phyloP scores from a whole-genome alignment of 2,113 vertebrate genomes.

The Antidorcas marsupialis region DNA sequence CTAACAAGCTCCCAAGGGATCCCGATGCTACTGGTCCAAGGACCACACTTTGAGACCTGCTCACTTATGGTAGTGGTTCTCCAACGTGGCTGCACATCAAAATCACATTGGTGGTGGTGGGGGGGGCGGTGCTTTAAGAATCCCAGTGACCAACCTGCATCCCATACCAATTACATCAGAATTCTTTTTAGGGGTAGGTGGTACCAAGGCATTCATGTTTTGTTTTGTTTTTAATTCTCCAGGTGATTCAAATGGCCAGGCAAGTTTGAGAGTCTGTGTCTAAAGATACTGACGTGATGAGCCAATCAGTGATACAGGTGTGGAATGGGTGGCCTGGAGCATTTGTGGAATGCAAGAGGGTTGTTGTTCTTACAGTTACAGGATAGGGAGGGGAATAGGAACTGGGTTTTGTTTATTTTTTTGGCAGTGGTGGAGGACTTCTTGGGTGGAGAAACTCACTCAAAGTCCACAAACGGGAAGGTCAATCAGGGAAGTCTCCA shows the following conservation, averaged over 20 bases:
- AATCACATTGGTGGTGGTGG: background rate
- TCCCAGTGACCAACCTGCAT: background rate
- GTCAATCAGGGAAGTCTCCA: background rate
- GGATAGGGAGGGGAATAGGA: background rate
- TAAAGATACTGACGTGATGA: background rate
- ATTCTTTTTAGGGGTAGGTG: background rate
- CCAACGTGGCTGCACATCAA: background rate
- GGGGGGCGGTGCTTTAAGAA: background rate
- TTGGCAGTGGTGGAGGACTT: background rate
- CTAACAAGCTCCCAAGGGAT: background rate
- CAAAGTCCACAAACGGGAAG: background rate
- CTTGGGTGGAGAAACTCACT: background rate
- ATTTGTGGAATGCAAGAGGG: background rate
- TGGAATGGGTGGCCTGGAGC: background rate
- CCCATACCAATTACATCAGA: background rate
- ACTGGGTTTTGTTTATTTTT: background rate
- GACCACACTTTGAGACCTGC: background rate
- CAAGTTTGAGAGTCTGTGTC: background rate
- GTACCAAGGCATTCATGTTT: background rate
- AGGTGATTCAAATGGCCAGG: background rate
- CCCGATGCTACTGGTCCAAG: rapidly evolving
- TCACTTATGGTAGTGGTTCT: background rate
- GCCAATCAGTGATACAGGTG: background rate
- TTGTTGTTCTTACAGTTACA: background rate
- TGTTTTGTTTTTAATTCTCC: background rate